phyloP scores from a whole-genome alignment of 2,797 vertebrate species.

The Spatula versicolor region DNA sequence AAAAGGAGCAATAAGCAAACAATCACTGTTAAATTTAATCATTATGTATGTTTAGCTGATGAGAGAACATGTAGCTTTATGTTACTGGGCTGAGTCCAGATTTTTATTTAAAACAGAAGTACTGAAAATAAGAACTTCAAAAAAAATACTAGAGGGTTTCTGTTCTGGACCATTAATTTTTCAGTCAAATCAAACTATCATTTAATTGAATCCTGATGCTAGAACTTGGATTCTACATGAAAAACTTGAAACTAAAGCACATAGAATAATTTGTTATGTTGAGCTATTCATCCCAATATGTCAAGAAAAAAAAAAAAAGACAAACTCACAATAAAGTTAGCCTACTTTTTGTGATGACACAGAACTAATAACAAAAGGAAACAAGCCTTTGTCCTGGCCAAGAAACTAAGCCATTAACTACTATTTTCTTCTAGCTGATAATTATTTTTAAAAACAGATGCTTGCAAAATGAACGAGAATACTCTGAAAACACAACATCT shows the following conservation, averaged over 20 bases:
- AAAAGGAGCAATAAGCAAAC: constrained; percentile 58
- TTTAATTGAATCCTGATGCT: constrained; percentile 87
- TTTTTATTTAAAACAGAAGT: constrained; percentile 86
- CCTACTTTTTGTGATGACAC: constrained; percentile 74
- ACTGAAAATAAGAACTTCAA: constrained; percentile 67
- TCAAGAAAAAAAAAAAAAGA: constrained; percentile 71
- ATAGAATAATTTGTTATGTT: constrained; percentile 83
- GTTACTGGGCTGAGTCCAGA: constrained; percentile 78
- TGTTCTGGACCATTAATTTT: constrained; percentile 84
- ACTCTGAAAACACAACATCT: background rate
- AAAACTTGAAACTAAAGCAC: constrained; percentile 81
- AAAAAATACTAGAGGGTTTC: constrained; percentile 77
- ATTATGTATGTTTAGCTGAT: constrained; percentile 68
- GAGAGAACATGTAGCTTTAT: constrained; percentile 72
- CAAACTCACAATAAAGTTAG: constrained; percentile 76
- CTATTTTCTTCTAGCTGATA: constrained; percentile 20
- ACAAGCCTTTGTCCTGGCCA: constrained; percentile 58
- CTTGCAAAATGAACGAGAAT: background rate
- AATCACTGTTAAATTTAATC: constrained; percentile 73
- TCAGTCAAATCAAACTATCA: constrained; percentile 84
- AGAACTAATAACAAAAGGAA: constrained; percentile 75
- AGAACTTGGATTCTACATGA: constrained; percentile 80
- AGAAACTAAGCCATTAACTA: constrained; percentile 57
- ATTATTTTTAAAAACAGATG: background rate
- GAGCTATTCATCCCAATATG: constrained; percentile 78